phyloP scores from a whole-genome alignment of 2,797 vertebrate genomes.

The Lerista edwardsae region DNA sequence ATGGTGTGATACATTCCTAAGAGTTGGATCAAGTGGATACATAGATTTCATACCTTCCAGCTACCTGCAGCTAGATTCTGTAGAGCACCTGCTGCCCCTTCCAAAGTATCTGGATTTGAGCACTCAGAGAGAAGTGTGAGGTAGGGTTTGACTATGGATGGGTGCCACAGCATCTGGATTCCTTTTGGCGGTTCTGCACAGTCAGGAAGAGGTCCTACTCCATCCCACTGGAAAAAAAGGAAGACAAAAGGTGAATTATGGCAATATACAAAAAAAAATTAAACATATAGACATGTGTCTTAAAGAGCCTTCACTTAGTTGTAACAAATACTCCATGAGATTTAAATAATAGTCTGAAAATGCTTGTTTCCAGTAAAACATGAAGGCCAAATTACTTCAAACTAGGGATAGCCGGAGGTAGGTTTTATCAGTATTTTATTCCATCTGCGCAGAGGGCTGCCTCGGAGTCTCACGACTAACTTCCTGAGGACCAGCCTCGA shows the following conservation, averaged over 20 bases:
- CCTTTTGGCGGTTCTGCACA: conserved; percentile 95
- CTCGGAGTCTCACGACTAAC: too few relatives aligned
- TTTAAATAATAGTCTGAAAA: background rate
- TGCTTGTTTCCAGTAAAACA: conserved; percentile 27
- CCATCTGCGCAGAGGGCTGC: too few relatives aligned
- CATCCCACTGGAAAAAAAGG: conserved; percentile 90
- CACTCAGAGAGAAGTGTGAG: conserved; percentile 99
- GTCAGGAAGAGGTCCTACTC: conserved; percentile 95
- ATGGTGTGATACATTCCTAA: background rate
- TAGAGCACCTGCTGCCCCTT: conserved; percentile 95
- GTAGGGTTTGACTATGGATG: conserved; percentile 99
- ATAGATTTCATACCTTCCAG: conserved; percentile 90
- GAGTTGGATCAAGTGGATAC: background rate
- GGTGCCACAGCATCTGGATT: conserved; percentile 99
- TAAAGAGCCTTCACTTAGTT: background rate
- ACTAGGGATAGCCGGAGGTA: too few relatives aligned
- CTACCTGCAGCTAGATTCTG: conserved; percentile 99
- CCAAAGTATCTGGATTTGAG: conserved; percentile 98
- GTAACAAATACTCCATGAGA: background rate
- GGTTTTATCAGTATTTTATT: too few relatives aligned
- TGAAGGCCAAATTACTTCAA: too few relatives aligned
- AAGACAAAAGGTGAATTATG: conserved; percentile 53
- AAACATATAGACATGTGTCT: background rate
- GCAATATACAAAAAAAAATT: background rate
- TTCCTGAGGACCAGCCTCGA: too few relatives aligned